These are phyloP conservation scores for Setophaga petechia DNA, from an alignment of 2,113 vertebrate genomes.

Conservation along the genomic window DNA sequence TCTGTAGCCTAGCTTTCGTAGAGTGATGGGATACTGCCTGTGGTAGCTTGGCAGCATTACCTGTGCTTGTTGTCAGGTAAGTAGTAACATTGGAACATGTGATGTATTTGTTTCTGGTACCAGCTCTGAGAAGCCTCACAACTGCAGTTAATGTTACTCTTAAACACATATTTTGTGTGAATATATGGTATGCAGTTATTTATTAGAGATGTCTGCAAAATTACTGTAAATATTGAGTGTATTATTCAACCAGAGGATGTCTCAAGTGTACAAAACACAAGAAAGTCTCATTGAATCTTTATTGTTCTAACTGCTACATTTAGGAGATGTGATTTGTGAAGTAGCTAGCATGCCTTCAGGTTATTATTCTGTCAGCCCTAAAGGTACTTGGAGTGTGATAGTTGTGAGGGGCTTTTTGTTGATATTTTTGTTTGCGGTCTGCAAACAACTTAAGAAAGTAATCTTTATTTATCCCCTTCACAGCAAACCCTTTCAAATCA, in stretches of 20 bases:
- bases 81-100: neutral
- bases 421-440: neutral
- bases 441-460: neutral
- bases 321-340: constrained; percentile 4
- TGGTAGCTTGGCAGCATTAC: neutral
- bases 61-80: neutral
- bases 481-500: neutral
- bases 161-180: neutral
- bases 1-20: neutral
- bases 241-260: neutral
- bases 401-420: neutral
- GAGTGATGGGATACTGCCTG: neutral
- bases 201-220: neutral
- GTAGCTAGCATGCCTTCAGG: neutral
- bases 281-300: neutral
- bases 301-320: constrained; percentile 11
- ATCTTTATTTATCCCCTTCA: neutral
- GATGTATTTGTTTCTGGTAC: neutral
- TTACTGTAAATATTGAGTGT: neutral
- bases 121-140: neutral
- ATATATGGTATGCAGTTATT: neutral
- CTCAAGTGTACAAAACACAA: constrained; percentile 7
- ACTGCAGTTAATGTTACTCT: neutral
- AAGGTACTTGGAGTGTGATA: neutral
- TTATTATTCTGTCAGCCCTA: neutral